Percentiles rank a stretch among this genome's conserved stretches.
phyloP scores from a whole-genome alignment of 2,797 vertebrate genomes.

The Podargus strigoides region DNA sequence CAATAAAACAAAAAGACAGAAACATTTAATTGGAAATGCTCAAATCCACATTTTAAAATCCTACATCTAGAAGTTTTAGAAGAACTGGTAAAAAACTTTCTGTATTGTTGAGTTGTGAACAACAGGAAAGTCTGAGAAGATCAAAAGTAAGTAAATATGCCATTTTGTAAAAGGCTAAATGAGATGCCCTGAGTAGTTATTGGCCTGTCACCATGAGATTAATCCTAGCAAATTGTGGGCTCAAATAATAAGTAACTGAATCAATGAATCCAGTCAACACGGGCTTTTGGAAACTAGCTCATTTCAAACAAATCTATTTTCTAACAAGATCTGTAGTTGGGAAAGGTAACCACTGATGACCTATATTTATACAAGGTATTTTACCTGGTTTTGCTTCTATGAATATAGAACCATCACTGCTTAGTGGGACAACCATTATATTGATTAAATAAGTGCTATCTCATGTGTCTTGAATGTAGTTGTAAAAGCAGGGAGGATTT shows the following conservation, averaged over 20 bases:
- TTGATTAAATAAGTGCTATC: background rate
- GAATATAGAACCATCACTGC: background rate
- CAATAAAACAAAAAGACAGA: background rate
- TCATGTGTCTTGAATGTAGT: background rate
- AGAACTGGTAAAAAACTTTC: background rate
- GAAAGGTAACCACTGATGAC: background rate
- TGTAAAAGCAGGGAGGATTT: background rate
- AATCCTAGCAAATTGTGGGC: background rate
- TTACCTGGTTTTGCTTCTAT: background rate
- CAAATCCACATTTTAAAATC: background rate
- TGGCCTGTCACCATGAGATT: background rate
- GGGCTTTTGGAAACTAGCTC: background rate
- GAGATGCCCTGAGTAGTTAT: background rate
- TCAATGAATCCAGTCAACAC: background rate
- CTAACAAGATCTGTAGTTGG: background rate
- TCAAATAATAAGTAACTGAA: slow-evolving; percentile 7
- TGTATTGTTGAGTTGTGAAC: background rate
- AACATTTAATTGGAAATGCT: background rate
- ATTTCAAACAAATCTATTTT: slow-evolving; percentile 29
- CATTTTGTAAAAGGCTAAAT: background rate
- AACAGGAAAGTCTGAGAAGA: background rate
- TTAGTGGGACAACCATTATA: background rate
- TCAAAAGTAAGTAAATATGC: background rate
- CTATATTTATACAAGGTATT: background rate
- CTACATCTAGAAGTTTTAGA: background rate